These are phyloP conservation scores for Diarsia mendica DNA, from an alignment of 2,888 invertebrate genomes.

Conservation along the genomic window DNA sequence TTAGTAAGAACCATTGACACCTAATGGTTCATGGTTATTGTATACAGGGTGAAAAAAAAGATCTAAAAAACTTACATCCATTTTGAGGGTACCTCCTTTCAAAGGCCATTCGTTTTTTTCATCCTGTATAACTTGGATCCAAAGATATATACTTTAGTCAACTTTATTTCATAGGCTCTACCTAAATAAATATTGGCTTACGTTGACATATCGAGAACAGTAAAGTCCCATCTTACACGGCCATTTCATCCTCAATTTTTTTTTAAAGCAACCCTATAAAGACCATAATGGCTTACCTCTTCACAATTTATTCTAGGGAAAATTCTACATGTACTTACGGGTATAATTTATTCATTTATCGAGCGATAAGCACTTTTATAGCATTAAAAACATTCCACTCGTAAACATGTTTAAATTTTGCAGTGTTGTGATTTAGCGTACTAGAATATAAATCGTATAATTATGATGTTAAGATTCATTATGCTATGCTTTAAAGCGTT, in stretches of 20 bases:
- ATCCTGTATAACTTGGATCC: slow-evolving; percentile 4
- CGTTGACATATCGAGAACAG: slow-evolving; percentile 28
- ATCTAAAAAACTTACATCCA: neutral
- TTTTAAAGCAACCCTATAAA: slow-evolving; percentile 28
- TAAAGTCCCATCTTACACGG: slow-evolving; percentile 25
- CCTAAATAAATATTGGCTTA: slow-evolving; percentile 41
- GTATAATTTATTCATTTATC: slow-evolving; percentile 24
- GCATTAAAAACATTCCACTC: slow-evolving; percentile 70
- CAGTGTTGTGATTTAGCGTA: slow-evolving; percentile 82
- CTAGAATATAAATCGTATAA: slow-evolving; percentile 60
- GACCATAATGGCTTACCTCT: slow-evolving; percentile 15
- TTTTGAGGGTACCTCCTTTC: neutral
- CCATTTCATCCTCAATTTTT: slow-evolving; percentile 23
- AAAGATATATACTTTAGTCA: slow-evolving; percentile 28
- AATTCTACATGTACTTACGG: slow-evolving; percentile 23
- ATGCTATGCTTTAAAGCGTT: slow-evolving; percentile 76
- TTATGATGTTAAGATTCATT: slow-evolving; percentile 68
- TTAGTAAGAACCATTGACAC: slow-evolving; percentile 19
- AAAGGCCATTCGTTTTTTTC: neutral
- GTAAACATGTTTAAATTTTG: slow-evolving; percentile 70
- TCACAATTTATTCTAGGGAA: slow-evolving; percentile 21
- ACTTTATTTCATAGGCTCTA: slow-evolving; percentile 28
- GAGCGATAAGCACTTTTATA: slow-evolving; percentile 13
- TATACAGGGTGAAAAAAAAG: slow-evolving; percentile 1
- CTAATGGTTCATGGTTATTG: neutral